phyloP scores from a whole-genome alignment of 2,888 invertebrate species.

The Yponomeuta evonymella region DNA sequence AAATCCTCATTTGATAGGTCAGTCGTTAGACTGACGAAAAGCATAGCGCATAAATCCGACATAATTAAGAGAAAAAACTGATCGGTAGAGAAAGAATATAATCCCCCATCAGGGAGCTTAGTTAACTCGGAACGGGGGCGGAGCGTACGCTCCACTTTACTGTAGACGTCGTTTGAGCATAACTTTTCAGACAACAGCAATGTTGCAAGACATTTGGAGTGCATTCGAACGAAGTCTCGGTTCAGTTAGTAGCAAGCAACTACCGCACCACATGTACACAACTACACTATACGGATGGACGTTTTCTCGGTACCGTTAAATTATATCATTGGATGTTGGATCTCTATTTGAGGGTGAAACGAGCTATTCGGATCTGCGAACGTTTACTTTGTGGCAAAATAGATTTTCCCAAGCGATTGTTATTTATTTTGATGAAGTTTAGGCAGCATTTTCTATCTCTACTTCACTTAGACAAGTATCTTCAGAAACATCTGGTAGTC shows the following conservation, averaged over 20 bases:
- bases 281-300: not conserved
- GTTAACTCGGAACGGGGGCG: not conserved
- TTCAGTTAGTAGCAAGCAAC: not conserved
- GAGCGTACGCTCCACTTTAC: slow-evolving; percentile 8
- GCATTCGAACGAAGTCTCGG: not conserved
- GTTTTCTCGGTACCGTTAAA: not conserved
- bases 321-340: not conserved
- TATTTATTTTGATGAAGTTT: too few relatives aligned
- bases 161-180: slow-evolving; percentile 28
- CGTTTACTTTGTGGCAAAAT: too few relatives aligned
- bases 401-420: too few relatives aligned
- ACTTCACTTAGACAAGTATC: too few relatives aligned
- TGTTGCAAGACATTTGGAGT: slow-evolving; percentile 24
- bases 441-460: too few relatives aligned
- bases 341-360: not conserved
- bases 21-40: not conserved
- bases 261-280: not conserved
- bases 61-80: slow-evolving; percentile 2
- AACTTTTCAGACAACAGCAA: slow-evolving; percentile 42
- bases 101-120: slow-evolving; percentile 1
- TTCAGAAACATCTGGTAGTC: not conserved
- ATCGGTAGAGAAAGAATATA: slow-evolving; percentile 16
- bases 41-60: not conserved
- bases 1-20: not conserved
- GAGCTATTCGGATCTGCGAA: not conserved